Evolutionary conservation across 2,113 vertebrate genomes (phyloP).

Genomic region (Sclerurus mexicanus): DNA sequence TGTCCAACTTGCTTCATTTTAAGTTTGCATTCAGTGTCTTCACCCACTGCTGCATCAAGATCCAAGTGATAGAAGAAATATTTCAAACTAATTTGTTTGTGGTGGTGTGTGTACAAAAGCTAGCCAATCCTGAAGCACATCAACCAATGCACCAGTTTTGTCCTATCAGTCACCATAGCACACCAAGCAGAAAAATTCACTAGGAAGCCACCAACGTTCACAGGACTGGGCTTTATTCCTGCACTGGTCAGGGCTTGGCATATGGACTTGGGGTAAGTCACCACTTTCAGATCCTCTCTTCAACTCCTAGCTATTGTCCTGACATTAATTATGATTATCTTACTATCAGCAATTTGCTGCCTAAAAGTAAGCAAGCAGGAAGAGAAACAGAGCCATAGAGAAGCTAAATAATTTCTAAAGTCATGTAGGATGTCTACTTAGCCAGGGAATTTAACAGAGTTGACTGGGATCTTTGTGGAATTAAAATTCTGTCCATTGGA

Average conservation of each 20-base stretch:
- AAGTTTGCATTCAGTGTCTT: not conserved
- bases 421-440: not conserved
- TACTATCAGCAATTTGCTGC: not conserved
- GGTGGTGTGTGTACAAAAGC: not conserved
- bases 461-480: not conserved
- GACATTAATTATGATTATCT: not conserved
- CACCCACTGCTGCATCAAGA: not conserved
- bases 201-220: not conserved
- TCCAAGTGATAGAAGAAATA: not conserved
- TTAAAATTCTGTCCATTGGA: not conserved
- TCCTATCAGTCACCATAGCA: not conserved
- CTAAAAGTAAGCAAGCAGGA: not conserved
- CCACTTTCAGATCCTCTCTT: not conserved
- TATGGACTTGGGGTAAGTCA: not conserved
- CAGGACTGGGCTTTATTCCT: not conserved
- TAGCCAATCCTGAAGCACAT: not conserved
- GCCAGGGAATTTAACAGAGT: not conserved
- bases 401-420: not conserved
- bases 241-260: not conserved
- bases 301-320: not conserved
- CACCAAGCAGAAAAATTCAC: not conserved
- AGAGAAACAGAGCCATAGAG: not conserved
- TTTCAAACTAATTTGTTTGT: not conserved
- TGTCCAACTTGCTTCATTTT: not conserved
- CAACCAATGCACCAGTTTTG: rapidly evolving